Conservation (phyloP, 1,140 invertebrate species). For the Telenomus remus region DNA sequence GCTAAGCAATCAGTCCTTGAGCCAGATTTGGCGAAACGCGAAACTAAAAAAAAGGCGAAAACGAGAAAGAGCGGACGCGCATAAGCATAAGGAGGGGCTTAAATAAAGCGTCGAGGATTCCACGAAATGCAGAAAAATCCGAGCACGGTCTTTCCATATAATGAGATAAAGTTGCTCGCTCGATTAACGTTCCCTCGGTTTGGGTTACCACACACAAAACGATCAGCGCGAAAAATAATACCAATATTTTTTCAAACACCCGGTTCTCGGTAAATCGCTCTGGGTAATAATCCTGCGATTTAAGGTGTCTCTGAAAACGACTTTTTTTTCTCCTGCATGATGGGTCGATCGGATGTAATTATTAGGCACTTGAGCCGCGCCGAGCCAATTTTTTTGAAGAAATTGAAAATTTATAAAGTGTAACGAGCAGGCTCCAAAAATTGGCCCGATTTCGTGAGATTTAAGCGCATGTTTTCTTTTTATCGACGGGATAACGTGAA, state of each 20-base stretch:
- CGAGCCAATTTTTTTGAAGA: too few species aligned
- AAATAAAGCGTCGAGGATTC: slow-evolving; percentile 67
- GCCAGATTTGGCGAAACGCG: slow-evolving; percentile 56
- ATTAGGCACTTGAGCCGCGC: slow-evolving; percentile 2
- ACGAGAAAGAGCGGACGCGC: slow-evolving; percentile 33
- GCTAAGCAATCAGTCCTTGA: slow-evolving; percentile 36
- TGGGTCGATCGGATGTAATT: slow-evolving; percentile 5
- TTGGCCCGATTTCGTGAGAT: too few species aligned
- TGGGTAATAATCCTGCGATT: slow-evolving; percentile 8
- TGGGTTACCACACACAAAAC: slow-evolving; percentile 39
- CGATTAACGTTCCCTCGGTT: slow-evolving; percentile 49
- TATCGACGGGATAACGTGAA: too few species aligned
- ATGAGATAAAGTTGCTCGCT: slow-evolving; percentile 57
- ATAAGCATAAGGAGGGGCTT: slow-evolving; percentile 50
- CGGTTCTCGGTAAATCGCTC: slow-evolving; percentile 21
- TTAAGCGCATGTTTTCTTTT: too few species aligned
- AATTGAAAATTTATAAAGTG: too few species aligned
- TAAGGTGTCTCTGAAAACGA: slow-evolving; percentile 4
- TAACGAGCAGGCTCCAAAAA: too few species aligned
- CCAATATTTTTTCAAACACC: slow-evolving; percentile 44
- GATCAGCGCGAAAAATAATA: slow-evolving; percentile 44
- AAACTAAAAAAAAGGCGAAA: slow-evolving; percentile 35
- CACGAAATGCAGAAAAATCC: slow-evolving; percentile 70
- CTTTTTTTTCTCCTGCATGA: not conserved
- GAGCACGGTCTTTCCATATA: slow-evolving; percentile 50